phyloP scores from a whole-genome alignment of 2,797 vertebrate species.

The Anguilla megastoma region DNA sequence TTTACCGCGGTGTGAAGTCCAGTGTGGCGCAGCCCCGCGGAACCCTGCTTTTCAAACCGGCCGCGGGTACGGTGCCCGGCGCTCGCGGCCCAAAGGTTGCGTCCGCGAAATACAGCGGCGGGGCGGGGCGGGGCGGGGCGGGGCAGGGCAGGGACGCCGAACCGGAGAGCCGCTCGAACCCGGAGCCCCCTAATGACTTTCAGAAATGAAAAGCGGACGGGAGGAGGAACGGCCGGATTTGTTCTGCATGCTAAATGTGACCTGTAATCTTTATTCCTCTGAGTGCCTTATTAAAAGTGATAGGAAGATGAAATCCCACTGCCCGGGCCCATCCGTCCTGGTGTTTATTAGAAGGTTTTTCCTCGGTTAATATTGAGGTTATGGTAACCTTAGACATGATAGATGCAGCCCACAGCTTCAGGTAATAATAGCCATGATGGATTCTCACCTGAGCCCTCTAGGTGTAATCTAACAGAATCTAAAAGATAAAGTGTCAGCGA shows the following conservation, averaged over 20 bases:
- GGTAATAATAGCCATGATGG: conserved; percentile 73
- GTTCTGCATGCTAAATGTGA: conserved; percentile 86
- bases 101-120: conserved; percentile 49
- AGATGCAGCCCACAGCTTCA: conserved; percentile 74
- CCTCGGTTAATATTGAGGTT: conserved; percentile 83
- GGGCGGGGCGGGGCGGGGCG: conserved; percentile 29
- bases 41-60: neutral
- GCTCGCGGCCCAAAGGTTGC: conserved; percentile 64
- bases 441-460: conserved; percentile 75
- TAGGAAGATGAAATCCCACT: conserved; percentile 74
- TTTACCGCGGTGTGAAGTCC: neutral
- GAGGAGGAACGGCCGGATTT: conserved; percentile 74
- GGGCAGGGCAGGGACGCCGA: conserved; percentile 42
- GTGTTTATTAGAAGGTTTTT: conserved; percentile 73
- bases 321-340: conserved; percentile 71
- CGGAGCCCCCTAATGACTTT: neutral
- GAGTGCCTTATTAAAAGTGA: conserved; percentile 74
- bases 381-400: conserved; percentile 77
- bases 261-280: conserved; percentile 74
- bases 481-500: conserved; percentile 78
- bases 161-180: conserved; percentile 54
- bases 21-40: neutral
- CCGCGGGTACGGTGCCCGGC: conserved; percentile 56
- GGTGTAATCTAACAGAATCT: conserved; percentile 79
- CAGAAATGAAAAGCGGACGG: conserved; percentile 58